Evolutionary conservation across 2,113 vertebrate species (phyloP).

Genomic region (Leucopsar rothschildi): DNA sequence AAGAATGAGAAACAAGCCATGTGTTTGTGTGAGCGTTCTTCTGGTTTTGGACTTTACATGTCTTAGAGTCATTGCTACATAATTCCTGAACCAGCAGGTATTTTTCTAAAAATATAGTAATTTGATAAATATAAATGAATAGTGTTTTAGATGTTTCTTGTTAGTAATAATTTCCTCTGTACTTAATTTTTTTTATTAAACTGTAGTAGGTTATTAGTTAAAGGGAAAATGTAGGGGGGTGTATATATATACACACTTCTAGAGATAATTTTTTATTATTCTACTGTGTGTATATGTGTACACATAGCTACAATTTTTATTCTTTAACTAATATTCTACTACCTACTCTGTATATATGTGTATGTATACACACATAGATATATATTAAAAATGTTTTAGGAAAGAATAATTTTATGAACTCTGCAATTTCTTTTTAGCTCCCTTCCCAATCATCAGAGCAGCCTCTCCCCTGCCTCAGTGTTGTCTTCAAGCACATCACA

Average conservation of each 20-base stretch:
- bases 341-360: background rate
- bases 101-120: background rate
- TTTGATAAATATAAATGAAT: background rate
- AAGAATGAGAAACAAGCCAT: background rate
- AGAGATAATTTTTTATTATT: background rate
- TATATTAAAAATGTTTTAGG: background rate
- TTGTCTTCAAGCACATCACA: constrained; percentile 79
- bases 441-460: constrained; percentile 78
- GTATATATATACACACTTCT: background rate
- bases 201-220: background rate
- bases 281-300: background rate
- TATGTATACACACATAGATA: background rate
- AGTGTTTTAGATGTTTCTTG: background rate
- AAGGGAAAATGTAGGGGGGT: background rate
- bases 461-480: constrained; percentile 81
- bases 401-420: background rate
- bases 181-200: background rate
- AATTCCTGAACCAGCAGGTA: background rate
- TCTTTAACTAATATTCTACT: background rate
- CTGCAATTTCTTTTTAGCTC: constrained; percentile 51
- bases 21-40: background rate
- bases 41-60: background rate
- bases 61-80: background rate
- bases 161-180: background rate
- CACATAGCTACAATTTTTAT: background rate